Conservation (phyloP, 2,888 invertebrate genomes). For the Thyatira batis region DNA sequence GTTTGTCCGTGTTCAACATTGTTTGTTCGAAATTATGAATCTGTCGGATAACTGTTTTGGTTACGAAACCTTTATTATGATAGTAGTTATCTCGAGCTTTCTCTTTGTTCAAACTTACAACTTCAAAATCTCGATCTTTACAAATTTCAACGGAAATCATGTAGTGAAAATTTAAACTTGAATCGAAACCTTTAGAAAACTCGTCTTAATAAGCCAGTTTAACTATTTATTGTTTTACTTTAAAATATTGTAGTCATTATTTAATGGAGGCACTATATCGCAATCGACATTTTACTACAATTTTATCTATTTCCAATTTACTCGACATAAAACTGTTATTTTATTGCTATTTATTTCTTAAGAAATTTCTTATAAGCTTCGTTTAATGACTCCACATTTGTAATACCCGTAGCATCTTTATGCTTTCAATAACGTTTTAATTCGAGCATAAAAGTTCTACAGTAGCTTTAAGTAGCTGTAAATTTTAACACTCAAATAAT, state of each 20-base stretch:
- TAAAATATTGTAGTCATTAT: neutral
- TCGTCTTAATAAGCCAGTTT: neutral
- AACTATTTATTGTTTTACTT: neutral
- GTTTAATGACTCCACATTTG: neutral
- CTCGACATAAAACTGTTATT: neutral
- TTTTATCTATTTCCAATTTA: neutral
- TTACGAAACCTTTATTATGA: slow-evolving; percentile 10
- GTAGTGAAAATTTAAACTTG: too few species aligned
- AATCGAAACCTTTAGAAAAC: too few species aligned
- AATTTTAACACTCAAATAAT: slow-evolving; percentile 2
- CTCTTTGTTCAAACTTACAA: slow-evolving; percentile 19
- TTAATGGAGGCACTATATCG: too few species aligned
- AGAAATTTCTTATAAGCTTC: neutral
- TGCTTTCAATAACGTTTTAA: neutral
- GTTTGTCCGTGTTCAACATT: slow-evolving; percentile 3
- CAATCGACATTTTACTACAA: neutral
- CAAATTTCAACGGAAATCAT: neutral
- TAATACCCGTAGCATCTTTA: neutral
- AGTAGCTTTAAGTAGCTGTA: neutral
- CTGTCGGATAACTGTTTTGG: slow-evolving; percentile 8
- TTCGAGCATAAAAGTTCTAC: neutral
- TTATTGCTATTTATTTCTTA: neutral
- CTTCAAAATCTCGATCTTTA: neutral
- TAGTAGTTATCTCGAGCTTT: slow-evolving; percentile 19
- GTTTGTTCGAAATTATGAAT: slow-evolving; percentile 15